Evolutionary conservation across 2,797 vertebrate species (phyloP).

Genomic region (Myripristis jacobus): DNA sequence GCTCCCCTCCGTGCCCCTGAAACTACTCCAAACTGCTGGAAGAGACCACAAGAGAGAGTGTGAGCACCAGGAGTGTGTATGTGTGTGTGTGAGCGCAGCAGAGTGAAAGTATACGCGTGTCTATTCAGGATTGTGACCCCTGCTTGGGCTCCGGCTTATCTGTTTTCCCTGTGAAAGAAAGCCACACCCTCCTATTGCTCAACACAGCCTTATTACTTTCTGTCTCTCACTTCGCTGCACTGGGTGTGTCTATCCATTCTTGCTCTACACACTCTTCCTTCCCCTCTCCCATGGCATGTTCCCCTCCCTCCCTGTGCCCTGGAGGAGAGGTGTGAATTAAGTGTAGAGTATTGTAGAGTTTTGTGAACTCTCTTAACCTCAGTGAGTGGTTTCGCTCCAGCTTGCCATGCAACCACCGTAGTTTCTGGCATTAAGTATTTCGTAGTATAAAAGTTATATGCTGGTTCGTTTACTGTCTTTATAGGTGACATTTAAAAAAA

Average conservation of each 20-base stretch:
- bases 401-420: not conserved
- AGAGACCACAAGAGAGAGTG: constrained; percentile 22
- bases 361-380: not conserved
- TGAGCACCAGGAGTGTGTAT: constrained; percentile 10
- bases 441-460: not conserved
- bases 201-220: constrained; percentile 63
- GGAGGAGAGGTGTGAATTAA: constrained; percentile 43
- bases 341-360: not conserved
- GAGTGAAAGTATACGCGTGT: constrained; percentile 50
- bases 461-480: not conserved
- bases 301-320: constrained; percentile 47
- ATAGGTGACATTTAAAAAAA: not conserved
- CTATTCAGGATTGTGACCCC: constrained; percentile 63
- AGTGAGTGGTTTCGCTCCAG: constrained; percentile 9
- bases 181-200: constrained; percentile 83
- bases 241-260: constrained; percentile 80
- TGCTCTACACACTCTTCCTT: constrained; percentile 62
- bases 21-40: constrained; percentile 17
- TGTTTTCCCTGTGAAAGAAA: constrained; percentile 59
- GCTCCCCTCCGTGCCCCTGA: constrained; percentile 34
- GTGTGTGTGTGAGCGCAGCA: constrained; percentile 24
- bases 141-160: constrained; percentile 72
- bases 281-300: constrained; percentile 38
- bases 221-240: constrained; percentile 68
- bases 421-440: constrained; percentile 5